These are phyloP conservation scores for Macropus fuliginosus DNA, from an alignment of 2,797 vertebrate species.

Conservation along the genomic window DNA sequence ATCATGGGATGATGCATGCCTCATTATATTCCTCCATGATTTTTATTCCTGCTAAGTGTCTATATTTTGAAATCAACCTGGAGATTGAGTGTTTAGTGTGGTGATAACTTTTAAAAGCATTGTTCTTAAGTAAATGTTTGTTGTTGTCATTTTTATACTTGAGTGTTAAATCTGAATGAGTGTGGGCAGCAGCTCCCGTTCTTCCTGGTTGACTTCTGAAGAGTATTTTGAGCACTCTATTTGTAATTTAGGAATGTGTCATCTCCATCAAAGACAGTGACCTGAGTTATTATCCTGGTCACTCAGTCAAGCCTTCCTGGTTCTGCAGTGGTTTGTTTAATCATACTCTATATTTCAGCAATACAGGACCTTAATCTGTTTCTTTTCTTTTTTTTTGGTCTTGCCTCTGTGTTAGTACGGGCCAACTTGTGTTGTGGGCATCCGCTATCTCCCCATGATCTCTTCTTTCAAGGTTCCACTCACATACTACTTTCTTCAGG, in stretches of 20 bases:
- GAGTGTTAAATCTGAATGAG: no score
- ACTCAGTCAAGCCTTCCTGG: not conserved
- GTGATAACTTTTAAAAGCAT: not conserved
- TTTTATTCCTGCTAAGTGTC: not conserved
- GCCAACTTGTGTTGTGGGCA: no score
- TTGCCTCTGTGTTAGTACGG: no score
- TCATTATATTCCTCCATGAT: not conserved
- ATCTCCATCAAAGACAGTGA: not conserved
- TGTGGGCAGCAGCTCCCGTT: not conserved
- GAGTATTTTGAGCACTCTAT: not conserved
- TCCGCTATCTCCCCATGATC: no score
- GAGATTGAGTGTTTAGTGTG: not conserved
- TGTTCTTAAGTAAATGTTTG: not conserved
- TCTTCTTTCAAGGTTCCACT: no score
- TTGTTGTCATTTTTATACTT: not conserved
- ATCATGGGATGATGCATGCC: not conserved
- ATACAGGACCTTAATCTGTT: no score
- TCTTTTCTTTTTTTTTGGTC: no score
- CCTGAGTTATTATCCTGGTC: not conserved
- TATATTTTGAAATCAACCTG: not conserved
- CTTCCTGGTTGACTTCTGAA: no score
- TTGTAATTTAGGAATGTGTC: not conserved
- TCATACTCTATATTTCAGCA: no score
- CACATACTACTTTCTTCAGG: not conserved
- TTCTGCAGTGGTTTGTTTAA: no score